These are phyloP conservation scores for Brachypterus glaber DNA, from an alignment of 2,888 invertebrate species.

Conservation along the genomic window DNA sequence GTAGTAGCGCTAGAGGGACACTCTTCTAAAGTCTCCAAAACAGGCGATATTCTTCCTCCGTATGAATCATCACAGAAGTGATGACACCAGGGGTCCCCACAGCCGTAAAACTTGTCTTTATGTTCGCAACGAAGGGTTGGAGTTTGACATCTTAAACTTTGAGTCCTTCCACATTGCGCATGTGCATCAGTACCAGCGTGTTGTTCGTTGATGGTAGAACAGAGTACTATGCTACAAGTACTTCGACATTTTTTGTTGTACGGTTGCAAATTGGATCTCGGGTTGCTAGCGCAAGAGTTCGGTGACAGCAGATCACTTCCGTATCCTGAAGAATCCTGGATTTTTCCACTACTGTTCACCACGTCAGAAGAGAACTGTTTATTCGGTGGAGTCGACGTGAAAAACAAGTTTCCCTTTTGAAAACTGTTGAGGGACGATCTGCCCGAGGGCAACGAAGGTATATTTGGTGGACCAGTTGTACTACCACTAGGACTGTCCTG, in stretches of 20 bases:
- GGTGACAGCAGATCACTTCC: conserved; percentile 46
- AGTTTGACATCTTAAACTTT: conserved; percentile 40
- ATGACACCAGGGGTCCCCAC: conserved; percentile 43
- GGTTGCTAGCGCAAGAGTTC: conserved; percentile 32
- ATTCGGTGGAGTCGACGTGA: conserved; percentile 44
- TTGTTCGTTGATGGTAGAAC: conserved; percentile 37
- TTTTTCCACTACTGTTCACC: conserved; percentile 10
- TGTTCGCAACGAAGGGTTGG: conserved; percentile 30
- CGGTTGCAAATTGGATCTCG: conserved; percentile 31
- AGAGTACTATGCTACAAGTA: conserved; percentile 59
- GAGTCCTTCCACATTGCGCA: conserved; percentile 32
- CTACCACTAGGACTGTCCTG: conserved; percentile 19
- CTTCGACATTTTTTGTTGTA: conserved; percentile 51
- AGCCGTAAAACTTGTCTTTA: conserved; percentile 31
- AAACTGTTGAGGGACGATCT: conserved; percentile 26
- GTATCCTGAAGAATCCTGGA: conserved; percentile 36
- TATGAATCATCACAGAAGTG: conserved; percentile 30
- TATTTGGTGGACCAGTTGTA: conserved; percentile 1
- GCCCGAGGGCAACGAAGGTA: conserved; percentile 12
- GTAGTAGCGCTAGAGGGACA: conserved; percentile 27
- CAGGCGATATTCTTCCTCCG: conserved; percentile 33
- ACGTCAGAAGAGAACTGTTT: conserved; percentile 30
- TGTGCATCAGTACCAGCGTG: not conserved
- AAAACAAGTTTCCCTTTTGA: conserved; percentile 45
- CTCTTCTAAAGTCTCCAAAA: conserved; percentile 41